These are phyloP conservation scores for Lepilemur septentrionalis DNA, from an alignment of 2,797 vertebrate species.

Conservation along the genomic window DNA sequence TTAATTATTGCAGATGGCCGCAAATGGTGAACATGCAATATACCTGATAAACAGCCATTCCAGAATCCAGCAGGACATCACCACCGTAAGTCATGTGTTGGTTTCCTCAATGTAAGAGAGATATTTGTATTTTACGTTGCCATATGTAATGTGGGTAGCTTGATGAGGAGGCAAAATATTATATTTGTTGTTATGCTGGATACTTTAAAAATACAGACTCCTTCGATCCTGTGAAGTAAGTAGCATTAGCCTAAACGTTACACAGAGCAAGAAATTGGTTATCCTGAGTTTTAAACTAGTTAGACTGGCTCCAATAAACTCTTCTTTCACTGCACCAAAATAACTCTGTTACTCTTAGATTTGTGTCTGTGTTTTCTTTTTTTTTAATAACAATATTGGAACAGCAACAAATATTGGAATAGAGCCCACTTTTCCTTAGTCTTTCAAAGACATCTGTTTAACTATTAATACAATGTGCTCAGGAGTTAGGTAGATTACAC, in stretches of 20 bases:
- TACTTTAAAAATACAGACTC: background rate
- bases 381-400: background rate
- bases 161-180: background rate
- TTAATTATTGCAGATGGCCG: background rate
- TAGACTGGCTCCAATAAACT: background rate
- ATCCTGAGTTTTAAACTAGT: background rate
- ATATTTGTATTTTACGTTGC: conserved; percentile 19
- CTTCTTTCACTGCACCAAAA: background rate
- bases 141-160: background rate
- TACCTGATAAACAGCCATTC: background rate
- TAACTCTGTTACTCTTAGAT: background rate
- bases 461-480: background rate
- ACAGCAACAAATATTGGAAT: background rate
- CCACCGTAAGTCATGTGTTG: background rate
- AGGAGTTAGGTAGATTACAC: background rate
- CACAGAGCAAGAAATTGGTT: background rate
- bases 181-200: background rate
- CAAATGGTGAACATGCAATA: background rate
- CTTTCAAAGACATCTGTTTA: background rate
- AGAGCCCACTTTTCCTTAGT: background rate
- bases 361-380: background rate
- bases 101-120: conserved; percentile 9
- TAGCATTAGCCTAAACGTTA: background rate
- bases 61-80: background rate
- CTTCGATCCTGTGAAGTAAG: background rate